Evolutionary conservation across 2,113 vertebrate species (phyloP), one percentile per base, ranked within the genome.

Genomic region (Apistogramma diplotaenia): DNA sequence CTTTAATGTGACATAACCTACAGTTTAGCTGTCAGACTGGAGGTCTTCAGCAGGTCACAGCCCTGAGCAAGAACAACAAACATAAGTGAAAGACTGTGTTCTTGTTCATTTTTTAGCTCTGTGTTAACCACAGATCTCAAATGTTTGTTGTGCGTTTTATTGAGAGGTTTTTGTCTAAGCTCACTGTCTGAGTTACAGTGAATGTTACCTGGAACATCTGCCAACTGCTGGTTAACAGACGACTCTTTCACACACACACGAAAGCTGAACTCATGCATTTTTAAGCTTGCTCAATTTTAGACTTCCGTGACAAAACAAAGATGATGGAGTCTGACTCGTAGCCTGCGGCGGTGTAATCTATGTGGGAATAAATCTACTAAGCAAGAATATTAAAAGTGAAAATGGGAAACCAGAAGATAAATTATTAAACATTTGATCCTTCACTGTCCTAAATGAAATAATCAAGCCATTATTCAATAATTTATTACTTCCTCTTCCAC

Each of bases 281-380:
- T 81, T 72, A 12, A 85, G 43, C 60, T 6, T 33, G 43, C 43
- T 77, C 19, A 75, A 51, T 43, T 70, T 78, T 46, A 78, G 51
- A 46, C 18, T 78, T 33, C 18, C 3, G 19, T 0, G 35, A 27
- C 46, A 33, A 62, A 72, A 55, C 55, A 55, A 25, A 71, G 55
- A 40, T 4, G 40, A 59, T 37, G 8, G 29, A 10, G 70, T 74
- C 31, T 0, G 2, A 60, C 56, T 49, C 27, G 16, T n/a, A 4
- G 35, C 49, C 12, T 18, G n/a, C 25, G 8, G 65, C 18, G 6
- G 70, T 54, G 31, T 43, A 18, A 61, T 29, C 31, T 53, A 5
- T 15, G 31, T 19, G 46, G 29, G 43, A 60, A 27, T 60, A 35
- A 25, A 74, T 37, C 72, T 46, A 61, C 43, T 29, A 23, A 37